These are phyloP conservation scores for Drosophila robusta DNA, from an alignment of 2,888 invertebrate genomes.

Conservation along the genomic window DNA sequence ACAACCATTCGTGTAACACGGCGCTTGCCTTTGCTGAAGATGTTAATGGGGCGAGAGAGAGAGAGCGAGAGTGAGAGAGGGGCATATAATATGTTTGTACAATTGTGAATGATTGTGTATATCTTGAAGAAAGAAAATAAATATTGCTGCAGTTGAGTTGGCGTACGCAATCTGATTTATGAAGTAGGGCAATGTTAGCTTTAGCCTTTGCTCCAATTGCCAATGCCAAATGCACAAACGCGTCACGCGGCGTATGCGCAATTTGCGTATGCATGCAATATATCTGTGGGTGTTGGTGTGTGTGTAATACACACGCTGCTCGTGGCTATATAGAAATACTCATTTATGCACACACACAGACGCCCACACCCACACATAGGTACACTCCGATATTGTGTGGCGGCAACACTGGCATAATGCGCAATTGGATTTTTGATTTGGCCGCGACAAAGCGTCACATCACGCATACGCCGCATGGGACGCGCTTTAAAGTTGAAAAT, in stretches of 20 bases:
- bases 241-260: slow-evolving; percentile 36
- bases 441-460: slow-evolving; percentile 30
- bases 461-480: slow-evolving; percentile 45
- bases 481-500: slow-evolving; percentile 27
- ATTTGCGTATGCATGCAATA: slow-evolving; percentile 38
- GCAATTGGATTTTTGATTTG: slow-evolving; percentile 54
- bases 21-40: slow-evolving; percentile 91
- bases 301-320: neutral
- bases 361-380: neutral
- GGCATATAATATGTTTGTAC: slow-evolving; percentile 7
- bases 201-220: slow-evolving; percentile 25
- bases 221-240: slow-evolving; percentile 30
- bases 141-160: slow-evolving; percentile 21
- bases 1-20: slow-evolving; percentile 96
- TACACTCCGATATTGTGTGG: slow-evolving; percentile 4
- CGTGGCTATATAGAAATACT: slow-evolving; percentile 6
- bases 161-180: slow-evolving; percentile 33
- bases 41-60: slow-evolving; percentile 1
- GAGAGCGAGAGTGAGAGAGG: slow-evolving; percentile 8
- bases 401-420: slow-evolving; percentile 22
- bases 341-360: slow-evolving; percentile 15
- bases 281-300: neutral
- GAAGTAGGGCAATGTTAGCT: slow-evolving; percentile 24
- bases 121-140: slow-evolving; percentile 19
- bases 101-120: neutral